Evolutionary conservation across 2,888 invertebrate species (phyloP).

Genomic region (Suillia variegata): DNA sequence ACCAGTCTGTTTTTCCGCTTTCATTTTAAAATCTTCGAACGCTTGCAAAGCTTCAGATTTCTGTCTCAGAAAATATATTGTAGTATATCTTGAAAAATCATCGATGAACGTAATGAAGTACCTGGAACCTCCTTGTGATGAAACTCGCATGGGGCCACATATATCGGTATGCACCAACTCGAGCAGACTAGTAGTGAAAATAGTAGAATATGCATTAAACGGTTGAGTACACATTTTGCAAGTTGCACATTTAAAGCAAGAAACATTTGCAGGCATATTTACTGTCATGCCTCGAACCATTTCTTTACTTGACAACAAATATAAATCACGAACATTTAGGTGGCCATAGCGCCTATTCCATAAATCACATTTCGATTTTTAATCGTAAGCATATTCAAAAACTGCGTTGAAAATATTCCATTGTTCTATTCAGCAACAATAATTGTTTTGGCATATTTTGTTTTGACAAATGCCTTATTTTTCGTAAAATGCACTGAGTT

Average conservation of each 20-base stretch:
- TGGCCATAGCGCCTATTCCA: constrained; percentile 23
- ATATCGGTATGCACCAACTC: constrained; percentile 23
- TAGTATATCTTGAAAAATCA: constrained; percentile 16
- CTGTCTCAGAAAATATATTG: constrained; percentile 19
- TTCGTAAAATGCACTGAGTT: constrained; percentile 12
- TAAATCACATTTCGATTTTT: constrained; percentile 1
- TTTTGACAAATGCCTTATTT: constrained; percentile 12
- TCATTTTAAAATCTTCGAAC: constrained; percentile 16
- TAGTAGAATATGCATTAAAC: constrained; percentile 6
- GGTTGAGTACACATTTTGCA: constrained; percentile 17
- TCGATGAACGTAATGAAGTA: constrained; percentile 23
- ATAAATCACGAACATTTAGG: constrained; percentile 21
- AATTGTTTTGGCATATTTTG: constrained; percentile 11
- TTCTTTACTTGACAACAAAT: constrained; percentile 16
- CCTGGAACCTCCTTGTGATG: constrained; percentile 13
- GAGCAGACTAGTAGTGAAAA: constrained; percentile 7
- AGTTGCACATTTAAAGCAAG: not conserved
- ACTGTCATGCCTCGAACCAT: constrained; percentile 17
- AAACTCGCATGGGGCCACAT: constrained; percentile 19
- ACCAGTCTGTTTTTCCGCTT: constrained; percentile 3
- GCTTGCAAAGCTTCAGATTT: constrained; percentile 22
- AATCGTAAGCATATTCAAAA: not conserved
- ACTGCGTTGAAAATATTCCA: constrained; percentile 13
- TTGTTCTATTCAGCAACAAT: constrained; percentile 1
- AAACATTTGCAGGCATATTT: constrained; percentile 3